Evolutionary conservation across 2,888 invertebrate species (phyloP).

Genomic region (Nebria salina): DNA sequence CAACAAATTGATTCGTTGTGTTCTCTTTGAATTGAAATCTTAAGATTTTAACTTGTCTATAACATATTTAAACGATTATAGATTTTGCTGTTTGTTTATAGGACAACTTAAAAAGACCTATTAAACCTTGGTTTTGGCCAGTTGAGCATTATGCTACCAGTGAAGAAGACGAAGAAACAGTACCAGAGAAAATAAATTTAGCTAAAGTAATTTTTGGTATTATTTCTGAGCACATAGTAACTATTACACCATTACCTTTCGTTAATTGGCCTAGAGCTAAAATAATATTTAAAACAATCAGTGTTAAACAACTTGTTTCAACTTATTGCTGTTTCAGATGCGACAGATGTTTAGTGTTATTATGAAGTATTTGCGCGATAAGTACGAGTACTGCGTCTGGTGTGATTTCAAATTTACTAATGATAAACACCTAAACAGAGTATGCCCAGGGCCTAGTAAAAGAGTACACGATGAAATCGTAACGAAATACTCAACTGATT

Average conservation of each 20-base stretch:
- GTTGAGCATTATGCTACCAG: background rate
- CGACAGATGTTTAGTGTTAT: conserved; percentile 2
- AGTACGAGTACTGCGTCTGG: conserved; percentile 81
- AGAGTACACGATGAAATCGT: conserved; percentile 66
- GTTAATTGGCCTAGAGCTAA: background rate
- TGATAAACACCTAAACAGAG: conserved; percentile 67
- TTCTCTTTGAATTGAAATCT: too few relatives aligned
- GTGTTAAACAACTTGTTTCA: background rate
- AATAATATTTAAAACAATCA: background rate
- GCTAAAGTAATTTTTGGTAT: background rate
- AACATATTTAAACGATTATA: conserved; percentile 31
- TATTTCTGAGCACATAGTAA: background rate
- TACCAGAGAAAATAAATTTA: background rate
- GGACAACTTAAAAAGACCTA: background rate
- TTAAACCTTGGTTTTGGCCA: background rate
- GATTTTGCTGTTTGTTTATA: conserved; percentile 51
- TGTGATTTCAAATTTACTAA: conserved; percentile 77
- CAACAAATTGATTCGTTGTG: too few relatives aligned
- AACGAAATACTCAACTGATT: too few relatives aligned
- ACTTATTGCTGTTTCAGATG: conserved; percentile 17
- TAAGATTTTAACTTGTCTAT: too few relatives aligned
- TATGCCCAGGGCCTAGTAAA: conserved; percentile 74
- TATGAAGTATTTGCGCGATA: conserved; percentile 72
- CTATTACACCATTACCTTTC: background rate
- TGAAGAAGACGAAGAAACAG: conserved; percentile 45